phyloP scores from a whole-genome alignment of 2,113 vertebrate species.

The Neolamprologus toae region DNA sequence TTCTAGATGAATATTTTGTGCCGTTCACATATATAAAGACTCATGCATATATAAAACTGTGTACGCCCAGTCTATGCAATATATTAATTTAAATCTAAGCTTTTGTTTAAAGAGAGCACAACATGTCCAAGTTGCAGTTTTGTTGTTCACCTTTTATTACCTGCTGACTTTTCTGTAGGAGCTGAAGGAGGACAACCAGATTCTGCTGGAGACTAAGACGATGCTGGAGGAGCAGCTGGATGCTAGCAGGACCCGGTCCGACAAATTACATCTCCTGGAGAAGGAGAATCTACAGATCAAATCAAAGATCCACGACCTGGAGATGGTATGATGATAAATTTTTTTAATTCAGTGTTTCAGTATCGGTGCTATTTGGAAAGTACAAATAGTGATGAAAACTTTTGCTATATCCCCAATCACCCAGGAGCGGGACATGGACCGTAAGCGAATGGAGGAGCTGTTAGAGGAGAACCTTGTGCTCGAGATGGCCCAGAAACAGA shows the following conservation, averaged over 20 bases:
- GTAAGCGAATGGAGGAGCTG: conserved; percentile 95
- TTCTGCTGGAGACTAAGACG: conserved; percentile 92
- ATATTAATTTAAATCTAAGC: fast-evolving
- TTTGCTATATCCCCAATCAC: neutral
- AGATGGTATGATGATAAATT: conserved; percentile 76
- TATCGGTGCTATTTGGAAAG: neutral
- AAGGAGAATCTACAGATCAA: conserved; percentile 95
- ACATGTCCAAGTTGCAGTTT: neutral
- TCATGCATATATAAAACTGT: neutral
- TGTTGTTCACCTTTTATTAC: neutral
- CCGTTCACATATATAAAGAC: neutral
- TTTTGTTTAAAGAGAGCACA: neutral
- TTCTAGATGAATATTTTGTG: neutral
- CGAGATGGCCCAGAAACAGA: conserved; percentile 98
- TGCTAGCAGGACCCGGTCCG: conserved; percentile 83
- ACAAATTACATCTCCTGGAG: conserved; percentile 94
- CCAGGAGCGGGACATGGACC: conserved; percentile 91
- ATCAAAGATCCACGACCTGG: conserved; percentile 93
- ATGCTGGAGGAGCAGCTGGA: conserved; percentile 97
- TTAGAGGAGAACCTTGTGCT: conserved; percentile 95
- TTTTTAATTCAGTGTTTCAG: neutral
- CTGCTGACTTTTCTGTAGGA: conserved; percentile 70
- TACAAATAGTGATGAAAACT: neutral
- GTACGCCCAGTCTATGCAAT: neutral
- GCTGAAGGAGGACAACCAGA: conserved; percentile 96